Conservation (phyloP, 2,113 vertebrate genomes). For the Sinocyclocheilus maitianheensis region DNA sequence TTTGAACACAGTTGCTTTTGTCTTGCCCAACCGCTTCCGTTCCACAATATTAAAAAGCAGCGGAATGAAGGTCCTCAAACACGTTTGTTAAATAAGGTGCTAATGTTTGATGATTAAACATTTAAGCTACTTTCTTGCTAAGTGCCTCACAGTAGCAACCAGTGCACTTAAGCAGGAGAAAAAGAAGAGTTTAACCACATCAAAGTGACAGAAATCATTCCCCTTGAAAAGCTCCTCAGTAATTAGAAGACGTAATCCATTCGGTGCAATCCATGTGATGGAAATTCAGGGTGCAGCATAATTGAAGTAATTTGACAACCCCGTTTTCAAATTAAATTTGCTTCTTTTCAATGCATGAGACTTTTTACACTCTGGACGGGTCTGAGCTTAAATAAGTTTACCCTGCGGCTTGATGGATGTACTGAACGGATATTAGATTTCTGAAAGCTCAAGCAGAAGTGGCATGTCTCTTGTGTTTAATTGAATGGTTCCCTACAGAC, state of each 20-base stretch:
- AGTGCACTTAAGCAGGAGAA: slow-evolving; percentile 41
- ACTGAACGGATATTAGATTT: slow-evolving; percentile 42
- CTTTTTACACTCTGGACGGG: neutral
- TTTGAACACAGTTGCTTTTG: slow-evolving; percentile 31
- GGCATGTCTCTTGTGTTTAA: slow-evolving; percentile 37
- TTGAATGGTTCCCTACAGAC: neutral
- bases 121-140: slow-evolving; percentile 50
- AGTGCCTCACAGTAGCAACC: slow-evolving; percentile 41
- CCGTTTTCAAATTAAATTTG: slow-evolving; percentile 53
- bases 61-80: slow-evolving; percentile 16
- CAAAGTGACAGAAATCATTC: slow-evolving; percentile 52
- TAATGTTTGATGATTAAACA: slow-evolving; percentile 57
- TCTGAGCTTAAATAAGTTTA: slow-evolving; percentile 33
- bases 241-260: slow-evolving; percentile 45
- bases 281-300: slow-evolving; percentile 44
- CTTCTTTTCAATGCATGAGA: slow-evolving; percentile 44
- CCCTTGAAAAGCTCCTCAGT: slow-evolving; percentile 33
- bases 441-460: slow-evolving; percentile 20
- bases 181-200: slow-evolving; percentile 40
- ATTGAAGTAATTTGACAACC: slow-evolving; percentile 55
- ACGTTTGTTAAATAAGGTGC: slow-evolving; percentile 51
- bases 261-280: slow-evolving; percentile 43
- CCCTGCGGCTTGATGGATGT: slow-evolving; percentile 43
- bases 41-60: slow-evolving; percentile 28
- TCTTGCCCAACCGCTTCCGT: slow-evolving; percentile 26